These are phyloP conservation scores for Podocnemis expansa DNA, from an alignment of 2,113 vertebrate genomes.

Conservation along the genomic window DNA sequence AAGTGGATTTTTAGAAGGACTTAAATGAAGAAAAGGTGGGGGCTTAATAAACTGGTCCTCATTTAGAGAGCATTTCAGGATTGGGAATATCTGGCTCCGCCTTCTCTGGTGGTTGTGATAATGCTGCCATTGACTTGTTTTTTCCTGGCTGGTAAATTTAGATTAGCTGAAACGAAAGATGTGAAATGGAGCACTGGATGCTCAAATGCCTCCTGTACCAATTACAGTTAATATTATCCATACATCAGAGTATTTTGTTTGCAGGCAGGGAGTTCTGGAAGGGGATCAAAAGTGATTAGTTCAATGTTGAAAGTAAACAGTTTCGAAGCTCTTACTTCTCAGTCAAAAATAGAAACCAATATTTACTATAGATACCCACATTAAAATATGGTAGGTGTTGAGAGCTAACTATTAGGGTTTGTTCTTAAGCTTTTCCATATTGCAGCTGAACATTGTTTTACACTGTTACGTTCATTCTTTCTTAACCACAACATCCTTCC, in stretches of 20 bases:
- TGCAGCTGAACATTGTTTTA: background rate
- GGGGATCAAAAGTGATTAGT: background rate
- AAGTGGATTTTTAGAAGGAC: background rate
- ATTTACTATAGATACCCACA: background rate
- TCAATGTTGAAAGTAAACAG: background rate
- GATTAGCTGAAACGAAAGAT: background rate
- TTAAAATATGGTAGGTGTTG: background rate
- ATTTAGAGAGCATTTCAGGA: background rate
- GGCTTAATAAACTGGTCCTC: background rate
- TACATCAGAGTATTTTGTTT: background rate
- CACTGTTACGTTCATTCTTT: rapidly evolving
- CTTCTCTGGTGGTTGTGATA: background rate
- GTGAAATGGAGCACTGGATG: background rate
- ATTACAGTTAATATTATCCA: background rate
- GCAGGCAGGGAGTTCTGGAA: background rate
- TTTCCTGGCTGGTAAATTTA: background rate
- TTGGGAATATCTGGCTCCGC: background rate
- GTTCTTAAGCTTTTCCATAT: background rate
- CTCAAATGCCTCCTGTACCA: background rate
- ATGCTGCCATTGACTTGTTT: background rate
- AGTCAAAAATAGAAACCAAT: background rate
- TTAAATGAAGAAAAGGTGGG: background rate
- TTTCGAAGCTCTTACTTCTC: background rate
- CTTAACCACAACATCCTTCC: background rate
- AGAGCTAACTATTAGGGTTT: background rate